Conservation (phyloP, 2,797 vertebrate species). For the Peromyscus eremicus region DNA sequence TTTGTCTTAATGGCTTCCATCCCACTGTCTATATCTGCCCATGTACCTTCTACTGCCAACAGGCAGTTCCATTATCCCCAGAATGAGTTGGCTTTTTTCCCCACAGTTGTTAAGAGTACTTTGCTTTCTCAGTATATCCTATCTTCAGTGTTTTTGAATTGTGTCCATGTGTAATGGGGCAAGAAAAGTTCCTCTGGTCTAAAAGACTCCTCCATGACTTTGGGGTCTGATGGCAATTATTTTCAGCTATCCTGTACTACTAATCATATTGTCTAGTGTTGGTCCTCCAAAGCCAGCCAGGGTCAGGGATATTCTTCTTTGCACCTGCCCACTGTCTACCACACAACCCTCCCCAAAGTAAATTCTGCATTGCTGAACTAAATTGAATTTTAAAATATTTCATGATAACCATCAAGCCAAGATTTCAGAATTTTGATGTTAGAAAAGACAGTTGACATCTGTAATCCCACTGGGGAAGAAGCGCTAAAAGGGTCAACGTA, state of each 20-base stretch:
- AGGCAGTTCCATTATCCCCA: fast-evolving
- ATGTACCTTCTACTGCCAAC: neutral
- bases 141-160: neutral
- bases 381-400: neutral
- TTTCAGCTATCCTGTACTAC: neutral
- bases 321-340: neutral
- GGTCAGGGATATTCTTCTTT: neutral
- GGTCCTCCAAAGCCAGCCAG: neutral
- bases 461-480: neutral
- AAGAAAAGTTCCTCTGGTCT: neutral
- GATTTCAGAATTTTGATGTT: slow-evolving; percentile 20
- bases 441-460: neutral
- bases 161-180: neutral
- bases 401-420: slow-evolving; percentile 5
- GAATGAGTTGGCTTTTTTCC: fast-evolving
- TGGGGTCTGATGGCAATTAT: neutral
- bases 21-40: neutral
- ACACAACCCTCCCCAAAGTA: neutral
- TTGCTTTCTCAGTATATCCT: fast-evolving
- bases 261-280: neutral
- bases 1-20: neutral
- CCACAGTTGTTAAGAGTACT: fast-evolving
- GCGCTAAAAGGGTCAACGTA: neutral
- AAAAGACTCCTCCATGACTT: neutral
- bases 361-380: neutral